These are phyloP conservation scores for Threskiornis aethiopicus DNA, from an alignment of 2,797 vertebrate genomes.

Conservation along the genomic window DNA sequence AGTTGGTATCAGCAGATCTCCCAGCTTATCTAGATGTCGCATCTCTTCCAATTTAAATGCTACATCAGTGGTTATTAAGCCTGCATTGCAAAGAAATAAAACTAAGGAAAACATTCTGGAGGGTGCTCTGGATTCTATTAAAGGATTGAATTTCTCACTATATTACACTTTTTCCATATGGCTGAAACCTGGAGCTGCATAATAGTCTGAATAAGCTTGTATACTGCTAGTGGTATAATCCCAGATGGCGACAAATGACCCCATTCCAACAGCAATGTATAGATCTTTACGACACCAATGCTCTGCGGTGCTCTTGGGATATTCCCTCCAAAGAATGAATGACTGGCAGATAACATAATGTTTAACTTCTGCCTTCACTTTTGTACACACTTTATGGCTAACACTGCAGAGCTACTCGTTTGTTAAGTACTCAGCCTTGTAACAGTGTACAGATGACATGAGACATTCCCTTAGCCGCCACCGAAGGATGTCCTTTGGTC, in stretches of 20 bases:
- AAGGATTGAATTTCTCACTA: slow-evolving; percentile 58
- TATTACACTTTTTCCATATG: slow-evolving; percentile 63
- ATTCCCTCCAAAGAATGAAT: slow-evolving; percentile 30
- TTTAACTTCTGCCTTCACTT: slow-evolving; percentile 46
- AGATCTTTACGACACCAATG: slow-evolving; percentile 15
- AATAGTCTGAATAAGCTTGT: not conserved
- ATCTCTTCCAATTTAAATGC: slow-evolving; percentile 63
- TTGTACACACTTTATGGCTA: not conserved
- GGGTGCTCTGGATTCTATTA: slow-evolving; percentile 66
- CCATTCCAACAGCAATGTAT: slow-evolving; percentile 47
- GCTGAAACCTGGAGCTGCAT: slow-evolving; percentile 39
- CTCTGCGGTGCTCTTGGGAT: slow-evolving; percentile 43
- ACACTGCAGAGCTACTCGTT: not conserved
- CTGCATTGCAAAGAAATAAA: slow-evolving; percentile 37
- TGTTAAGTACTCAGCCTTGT: not conserved
- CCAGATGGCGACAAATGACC: slow-evolving; percentile 62
- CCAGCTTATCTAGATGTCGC: slow-evolving; percentile 55
- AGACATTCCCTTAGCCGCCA: slow-evolving; percentile 16
- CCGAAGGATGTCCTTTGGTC: slow-evolving; percentile 9
- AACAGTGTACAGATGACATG: not conserved
- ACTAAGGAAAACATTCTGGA: slow-evolving; percentile 56
- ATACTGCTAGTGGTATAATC: slow-evolving; percentile 42
- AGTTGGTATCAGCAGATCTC: slow-evolving; percentile 48
- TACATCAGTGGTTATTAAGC: slow-evolving; percentile 42
- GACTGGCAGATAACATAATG: slow-evolving; percentile 44